A percentile compares a stretch with the other conserved stretches of the same genome.
Conservation (phyloP, 2,113 vertebrate genomes). For the Vulpes vulpes region DNA sequence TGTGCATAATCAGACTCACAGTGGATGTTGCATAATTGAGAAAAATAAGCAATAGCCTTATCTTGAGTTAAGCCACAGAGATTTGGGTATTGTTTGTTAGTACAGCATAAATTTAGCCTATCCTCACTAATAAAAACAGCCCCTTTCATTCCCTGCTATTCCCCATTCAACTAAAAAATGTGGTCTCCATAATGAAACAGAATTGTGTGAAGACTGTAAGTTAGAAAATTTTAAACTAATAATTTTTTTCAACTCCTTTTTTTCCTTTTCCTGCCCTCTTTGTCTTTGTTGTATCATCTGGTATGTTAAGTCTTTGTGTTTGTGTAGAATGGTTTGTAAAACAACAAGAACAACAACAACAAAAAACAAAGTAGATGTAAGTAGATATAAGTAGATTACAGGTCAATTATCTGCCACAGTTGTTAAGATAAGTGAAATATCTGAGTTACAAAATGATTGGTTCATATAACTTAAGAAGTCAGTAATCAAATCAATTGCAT, state of each 20-base stretch:
- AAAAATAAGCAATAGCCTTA: background rate
- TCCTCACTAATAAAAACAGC: background rate
- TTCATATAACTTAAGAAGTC: background rate
- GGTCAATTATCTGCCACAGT: background rate
- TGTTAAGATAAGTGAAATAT: conserved; percentile 58
- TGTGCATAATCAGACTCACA: background rate
- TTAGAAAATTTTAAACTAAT: background rate
- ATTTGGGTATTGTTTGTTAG: background rate
- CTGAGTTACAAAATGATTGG: background rate
- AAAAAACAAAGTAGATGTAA: no score
- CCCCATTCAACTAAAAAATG: background rate
- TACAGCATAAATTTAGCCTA: background rate
- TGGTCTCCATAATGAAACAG: background rate
- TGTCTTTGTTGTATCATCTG: background rate
- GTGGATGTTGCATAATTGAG: background rate
- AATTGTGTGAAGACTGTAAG: background rate
- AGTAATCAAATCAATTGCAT: background rate
- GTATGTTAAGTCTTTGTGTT: background rate
- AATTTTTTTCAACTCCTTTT: background rate
- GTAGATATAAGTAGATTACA: background rate
- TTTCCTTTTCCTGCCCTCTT: background rate
- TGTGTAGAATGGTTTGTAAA: background rate
- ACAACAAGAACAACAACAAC: no score
- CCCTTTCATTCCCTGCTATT: background rate
- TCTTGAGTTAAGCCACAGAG: conserved; percentile 18